Evolutionary conservation across 2,113 vertebrate genomes (phyloP).

Genomic region (Misgurnus mizolepis): DNA sequence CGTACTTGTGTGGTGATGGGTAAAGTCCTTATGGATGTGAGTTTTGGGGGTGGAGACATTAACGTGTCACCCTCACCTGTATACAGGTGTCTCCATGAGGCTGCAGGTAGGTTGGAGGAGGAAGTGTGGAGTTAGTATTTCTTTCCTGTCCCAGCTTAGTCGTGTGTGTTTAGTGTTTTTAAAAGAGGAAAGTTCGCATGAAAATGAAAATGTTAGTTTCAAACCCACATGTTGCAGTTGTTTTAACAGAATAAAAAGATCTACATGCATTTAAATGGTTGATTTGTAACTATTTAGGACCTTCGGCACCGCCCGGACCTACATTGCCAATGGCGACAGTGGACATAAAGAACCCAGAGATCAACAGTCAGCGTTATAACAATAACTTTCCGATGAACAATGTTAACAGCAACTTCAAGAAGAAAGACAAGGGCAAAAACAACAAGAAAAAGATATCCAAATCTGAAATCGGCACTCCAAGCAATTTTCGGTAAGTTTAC

Average conservation of each 20-base stretch:
- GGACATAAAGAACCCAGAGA: constrained; percentile 98
- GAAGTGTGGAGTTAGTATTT: too few species aligned
- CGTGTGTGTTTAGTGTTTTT: too few species aligned
- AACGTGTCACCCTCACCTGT: constrained; percentile 47
- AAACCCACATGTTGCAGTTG: too few species aligned
- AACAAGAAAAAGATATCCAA: constrained; percentile 94
- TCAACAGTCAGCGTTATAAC: constrained; percentile 80
- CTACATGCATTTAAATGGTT: too few species aligned
- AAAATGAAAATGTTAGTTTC: too few species aligned
- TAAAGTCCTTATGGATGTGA: constrained; percentile 73
- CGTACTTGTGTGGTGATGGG: constrained; percentile 66
- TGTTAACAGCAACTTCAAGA: constrained; percentile 87
- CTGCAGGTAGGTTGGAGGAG: constrained; percentile 1
- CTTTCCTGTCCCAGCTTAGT: background rate
- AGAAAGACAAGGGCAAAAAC: constrained; percentile 80
- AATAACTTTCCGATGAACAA: constrained; percentile 85
- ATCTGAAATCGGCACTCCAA: constrained; percentile 96
- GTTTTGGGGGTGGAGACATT: constrained; percentile 55
- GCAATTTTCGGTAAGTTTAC: constrained; percentile 94
- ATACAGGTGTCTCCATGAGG: constrained; percentile 33
- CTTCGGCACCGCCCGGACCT: constrained; percentile 74
- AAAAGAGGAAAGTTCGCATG: too few species aligned
- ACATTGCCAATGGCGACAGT: constrained; percentile 93
- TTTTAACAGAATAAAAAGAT: too few species aligned
- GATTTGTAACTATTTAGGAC: background rate